Percentiles rank a stretch among this genome's conserved stretches.
Evolutionary conservation across 2,113 vertebrate species (phyloP).

Genomic region (Irena cyanogastra): DNA sequence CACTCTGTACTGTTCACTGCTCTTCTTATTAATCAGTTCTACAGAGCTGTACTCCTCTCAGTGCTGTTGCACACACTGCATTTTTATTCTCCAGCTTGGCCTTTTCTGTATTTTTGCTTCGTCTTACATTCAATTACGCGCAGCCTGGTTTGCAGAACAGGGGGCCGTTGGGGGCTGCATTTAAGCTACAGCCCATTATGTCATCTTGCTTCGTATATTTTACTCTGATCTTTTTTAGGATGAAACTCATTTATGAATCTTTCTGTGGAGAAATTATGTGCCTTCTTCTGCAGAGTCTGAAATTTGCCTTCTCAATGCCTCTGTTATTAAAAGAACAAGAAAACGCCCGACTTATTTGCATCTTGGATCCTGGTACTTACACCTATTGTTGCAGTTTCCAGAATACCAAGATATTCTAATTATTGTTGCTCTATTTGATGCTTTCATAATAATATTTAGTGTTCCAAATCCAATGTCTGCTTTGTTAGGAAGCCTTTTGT

Average conservation of each 20-base stretch:
- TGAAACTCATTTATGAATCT: constrained; percentile 64
- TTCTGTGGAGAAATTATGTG: constrained; percentile 41
- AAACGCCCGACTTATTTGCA: constrained; percentile 16
- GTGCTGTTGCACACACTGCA: constrained; percentile 45
- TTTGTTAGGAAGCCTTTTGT: constrained; percentile 21
- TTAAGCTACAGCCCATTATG: constrained; percentile 45
- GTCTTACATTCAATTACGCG: constrained; percentile 65
- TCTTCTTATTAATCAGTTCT: constrained; percentile 71
- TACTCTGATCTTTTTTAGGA: constrained; percentile 49
- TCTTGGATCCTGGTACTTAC: constrained; percentile 34
- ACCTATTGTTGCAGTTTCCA: constrained; percentile 21
- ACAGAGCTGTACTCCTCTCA: constrained; percentile 44
- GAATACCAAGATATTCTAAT: constrained; percentile 31
- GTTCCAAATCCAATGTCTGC: neutral
- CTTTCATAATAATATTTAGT: neutral
- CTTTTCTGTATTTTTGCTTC: constrained; percentile 67
- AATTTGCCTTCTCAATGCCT: constrained; percentile 54
- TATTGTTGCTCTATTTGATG: constrained; percentile 20
- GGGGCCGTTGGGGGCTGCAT: neutral
- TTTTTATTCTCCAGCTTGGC: constrained; percentile 68
- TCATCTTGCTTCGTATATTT: constrained; percentile 63
- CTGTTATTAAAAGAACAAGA: constrained; percentile 50
- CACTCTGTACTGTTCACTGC: constrained; percentile 62
- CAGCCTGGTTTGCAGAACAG: constrained; percentile 40
- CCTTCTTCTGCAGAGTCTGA: constrained; percentile 39